Percentiles rank a stretch among this genome's conserved stretches.
Evolutionary conservation across 2,797 vertebrate species (phyloP).

Genomic region (Xiphorhynchus erythropygius): DNA sequence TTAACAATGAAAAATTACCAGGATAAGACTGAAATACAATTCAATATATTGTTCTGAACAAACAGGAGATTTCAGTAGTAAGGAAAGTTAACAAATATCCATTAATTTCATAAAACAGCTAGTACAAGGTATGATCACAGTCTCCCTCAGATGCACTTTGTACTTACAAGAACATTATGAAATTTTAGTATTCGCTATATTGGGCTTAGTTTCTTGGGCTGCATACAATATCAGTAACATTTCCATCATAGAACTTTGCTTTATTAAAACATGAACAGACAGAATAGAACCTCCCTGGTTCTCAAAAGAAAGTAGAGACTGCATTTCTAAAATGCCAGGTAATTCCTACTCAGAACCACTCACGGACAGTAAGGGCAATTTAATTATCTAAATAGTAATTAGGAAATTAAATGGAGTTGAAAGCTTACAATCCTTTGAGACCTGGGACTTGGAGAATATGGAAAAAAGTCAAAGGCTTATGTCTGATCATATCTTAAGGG

Average conservation of each 20-base stretch:
- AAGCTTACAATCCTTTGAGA: neutral
- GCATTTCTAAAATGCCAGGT: neutral
- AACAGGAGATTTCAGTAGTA: neutral
- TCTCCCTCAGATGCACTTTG: neutral
- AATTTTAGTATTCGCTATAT: neutral
- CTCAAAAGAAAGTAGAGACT: neutral
- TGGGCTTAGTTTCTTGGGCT: neutral
- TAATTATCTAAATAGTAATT: constrained; percentile 46
- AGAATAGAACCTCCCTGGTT: neutral
- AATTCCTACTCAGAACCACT: neutral
- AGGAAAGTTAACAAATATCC: neutral
- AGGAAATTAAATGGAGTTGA: constrained; percentile 44
- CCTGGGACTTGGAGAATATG: neutral
- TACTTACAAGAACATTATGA: neutral
- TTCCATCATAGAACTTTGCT: neutral
- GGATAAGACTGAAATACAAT: neutral
- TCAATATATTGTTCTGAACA: neutral
- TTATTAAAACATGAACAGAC: neutral
- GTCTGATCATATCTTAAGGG: neutral
- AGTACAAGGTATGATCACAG: neutral
- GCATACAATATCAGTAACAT: neutral
- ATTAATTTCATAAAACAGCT: neutral
- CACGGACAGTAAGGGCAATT: neutral
- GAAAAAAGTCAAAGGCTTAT: neutral
- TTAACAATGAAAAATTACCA: neutral